phyloP scores from a whole-genome alignment of 2,797 vertebrate genomes.

The Danio jaintianensis region DNA sequence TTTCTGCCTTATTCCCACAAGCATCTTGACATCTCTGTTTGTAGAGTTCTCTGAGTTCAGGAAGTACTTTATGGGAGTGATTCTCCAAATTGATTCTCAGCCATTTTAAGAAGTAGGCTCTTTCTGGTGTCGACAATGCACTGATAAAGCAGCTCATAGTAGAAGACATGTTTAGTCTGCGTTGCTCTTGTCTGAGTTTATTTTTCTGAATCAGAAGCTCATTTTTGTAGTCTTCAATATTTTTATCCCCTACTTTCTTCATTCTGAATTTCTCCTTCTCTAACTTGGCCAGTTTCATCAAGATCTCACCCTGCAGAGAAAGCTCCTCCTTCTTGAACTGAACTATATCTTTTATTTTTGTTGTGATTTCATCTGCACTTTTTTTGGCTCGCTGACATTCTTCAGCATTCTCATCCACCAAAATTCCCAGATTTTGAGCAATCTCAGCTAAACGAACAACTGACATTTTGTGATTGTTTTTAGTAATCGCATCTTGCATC shows the following conservation, averaged over 20 bases:
- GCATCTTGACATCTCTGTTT: constrained; percentile 64
- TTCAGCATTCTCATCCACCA: background rate
- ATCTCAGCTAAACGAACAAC: constrained; percentile 61
- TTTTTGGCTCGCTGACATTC: constrained; percentile 20
- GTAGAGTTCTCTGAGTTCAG: constrained; percentile 66
- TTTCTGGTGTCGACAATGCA: constrained; percentile 62
- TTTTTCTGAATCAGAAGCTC: background rate
- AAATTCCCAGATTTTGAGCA: constrained; percentile 55
- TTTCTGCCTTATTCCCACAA: constrained; percentile 58
- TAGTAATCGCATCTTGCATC: background rate
- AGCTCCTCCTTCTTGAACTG: constrained; percentile 19
- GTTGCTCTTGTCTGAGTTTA: background rate
- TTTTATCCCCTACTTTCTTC: background rate
- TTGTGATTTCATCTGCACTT: background rate
- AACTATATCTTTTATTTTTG: background rate
- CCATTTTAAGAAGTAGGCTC: constrained; percentile 81
- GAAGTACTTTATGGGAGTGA: constrained; percentile 65
- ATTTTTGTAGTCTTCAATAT: background rate
- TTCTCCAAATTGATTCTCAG: constrained; percentile 78
- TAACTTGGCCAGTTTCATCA: constrained; percentile 9
- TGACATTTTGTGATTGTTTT: constrained; percentile 22
- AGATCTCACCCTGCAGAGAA: constrained; percentile 26
- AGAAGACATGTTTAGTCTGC: background rate
- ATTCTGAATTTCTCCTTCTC: background rate
- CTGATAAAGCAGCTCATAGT: background rate